These are phyloP conservation scores for Villa cingulata DNA, from an alignment of 2,888 invertebrate species.

Conservation along the genomic window DNA sequence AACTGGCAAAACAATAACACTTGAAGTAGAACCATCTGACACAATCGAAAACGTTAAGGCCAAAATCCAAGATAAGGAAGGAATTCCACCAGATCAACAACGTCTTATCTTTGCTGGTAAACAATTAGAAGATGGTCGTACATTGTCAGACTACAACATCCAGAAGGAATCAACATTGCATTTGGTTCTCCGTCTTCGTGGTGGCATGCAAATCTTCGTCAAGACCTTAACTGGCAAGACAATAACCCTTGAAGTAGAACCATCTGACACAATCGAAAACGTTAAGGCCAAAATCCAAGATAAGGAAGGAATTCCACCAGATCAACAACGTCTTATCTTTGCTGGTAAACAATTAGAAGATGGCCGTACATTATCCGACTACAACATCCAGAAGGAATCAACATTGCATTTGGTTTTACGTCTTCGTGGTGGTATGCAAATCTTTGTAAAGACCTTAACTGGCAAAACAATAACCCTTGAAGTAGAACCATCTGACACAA, in stretches of 20 bases:
- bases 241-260: slow-evolving; percentile 25
- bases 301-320: slow-evolving; percentile 26
- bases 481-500: slow-evolving; percentile 19
- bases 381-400: slow-evolving; percentile 26
- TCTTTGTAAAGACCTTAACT: slow-evolving; percentile 23
- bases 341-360: slow-evolving; percentile 26
- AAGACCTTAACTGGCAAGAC: slow-evolving; percentile 24
- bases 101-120: slow-evolving; percentile 38
- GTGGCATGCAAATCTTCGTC: slow-evolving; percentile 45
- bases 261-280: slow-evolving; percentile 24
- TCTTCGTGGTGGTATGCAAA: slow-evolving; percentile 22
- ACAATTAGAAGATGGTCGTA: slow-evolving; percentile 84
- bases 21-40: slow-evolving; percentile 22
- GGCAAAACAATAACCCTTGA: slow-evolving; percentile 24
- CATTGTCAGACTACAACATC: slow-evolving; percentile 82
- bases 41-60: slow-evolving; percentile 27
- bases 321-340: slow-evolving; percentile 25
- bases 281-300: slow-evolving; percentile 25
- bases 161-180: slow-evolving; percentile 88
- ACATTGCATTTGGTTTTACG: slow-evolving; percentile 24
- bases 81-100: slow-evolving; percentile 26
- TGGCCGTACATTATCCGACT: slow-evolving; percentile 24
- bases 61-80: slow-evolving; percentile 26
- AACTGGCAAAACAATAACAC: slow-evolving; percentile 26
- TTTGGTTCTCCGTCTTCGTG: slow-evolving; percentile 69